phyloP scores from a whole-genome alignment of 2,797 vertebrate genomes.

The Acrossocheilus wenchowensis region DNA sequence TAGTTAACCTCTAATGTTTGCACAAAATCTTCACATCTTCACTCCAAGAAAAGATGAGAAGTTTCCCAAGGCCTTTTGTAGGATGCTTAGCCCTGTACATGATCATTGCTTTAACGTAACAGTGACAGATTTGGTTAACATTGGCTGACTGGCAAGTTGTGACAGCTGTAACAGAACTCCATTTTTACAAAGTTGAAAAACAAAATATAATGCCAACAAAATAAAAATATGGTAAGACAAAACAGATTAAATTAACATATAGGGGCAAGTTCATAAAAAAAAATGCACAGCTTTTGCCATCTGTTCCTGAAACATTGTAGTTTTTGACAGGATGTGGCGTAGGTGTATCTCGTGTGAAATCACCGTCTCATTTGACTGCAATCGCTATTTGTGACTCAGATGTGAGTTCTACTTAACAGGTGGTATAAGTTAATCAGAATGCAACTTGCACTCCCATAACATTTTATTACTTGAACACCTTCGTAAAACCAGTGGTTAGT shows the following conservation, averaged over 20 bases:
- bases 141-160: not conserved
- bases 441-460: not conserved
- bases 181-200: not conserved
- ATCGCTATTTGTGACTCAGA: slow-evolving; percentile 1
- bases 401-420: slow-evolving; percentile 15
- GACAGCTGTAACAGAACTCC: not conserved
- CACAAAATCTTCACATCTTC: slow-evolving; percentile 78
- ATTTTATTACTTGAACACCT: slow-evolving; percentile 11
- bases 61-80: slow-evolving; percentile 84
- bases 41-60: slow-evolving; percentile 84
- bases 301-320: slow-evolving; percentile 55
- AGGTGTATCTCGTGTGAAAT: slow-evolving; percentile 51
- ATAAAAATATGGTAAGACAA: not conserved
- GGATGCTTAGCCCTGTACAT: slow-evolving; percentile 22
- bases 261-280: not conserved
- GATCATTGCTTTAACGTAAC: slow-evolving; percentile 2
- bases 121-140: not conserved
- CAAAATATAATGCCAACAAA: not conserved
- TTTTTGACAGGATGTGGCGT: slow-evolving; percentile 58
- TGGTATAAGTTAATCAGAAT: slow-evolving; percentile 28
- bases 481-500: slow-evolving; percentile 3
- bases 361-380: not conserved
- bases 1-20: slow-evolving; percentile 82
- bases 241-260: slow-evolving; percentile 7
- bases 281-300: slow-evolving; percentile 54